Evolutionary conservation across 2,888 invertebrate genomes (phyloP).

Genomic region (Oscheius sp.): DNA sequence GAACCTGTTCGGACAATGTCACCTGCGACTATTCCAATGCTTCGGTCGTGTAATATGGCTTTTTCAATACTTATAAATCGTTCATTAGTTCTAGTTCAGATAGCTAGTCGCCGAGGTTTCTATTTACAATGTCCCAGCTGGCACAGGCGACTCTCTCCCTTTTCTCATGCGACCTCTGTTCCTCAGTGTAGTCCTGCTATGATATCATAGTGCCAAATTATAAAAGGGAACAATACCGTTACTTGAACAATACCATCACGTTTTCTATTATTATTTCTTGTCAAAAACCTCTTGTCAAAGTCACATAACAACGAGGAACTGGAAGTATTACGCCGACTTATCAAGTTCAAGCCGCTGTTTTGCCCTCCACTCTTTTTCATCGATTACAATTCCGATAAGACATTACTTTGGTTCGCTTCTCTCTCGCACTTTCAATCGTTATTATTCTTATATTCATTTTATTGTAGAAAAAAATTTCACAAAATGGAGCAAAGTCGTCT

Average conservation of each 20-base stretch:
- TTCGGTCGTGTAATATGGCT: not conserved
- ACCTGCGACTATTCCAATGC: constrained; percentile 13
- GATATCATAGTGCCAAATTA: too few species aligned
- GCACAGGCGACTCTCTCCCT: not conserved
- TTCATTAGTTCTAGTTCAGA: not conserved
- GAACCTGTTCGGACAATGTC: constrained; percentile 20
- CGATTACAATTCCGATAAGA: too few species aligned
- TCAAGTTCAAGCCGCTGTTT: not conserved
- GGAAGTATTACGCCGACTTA: too few species aligned
- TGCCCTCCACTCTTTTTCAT: too few species aligned
- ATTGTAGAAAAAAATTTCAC: not conserved
- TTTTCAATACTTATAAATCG: not conserved
- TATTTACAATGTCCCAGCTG: not conserved
- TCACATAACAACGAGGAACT: too few species aligned
- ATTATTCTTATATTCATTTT: not conserved
- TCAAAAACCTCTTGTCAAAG: too few species aligned
- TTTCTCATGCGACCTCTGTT: not conserved
- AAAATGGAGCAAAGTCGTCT: constrained; percentile 21
- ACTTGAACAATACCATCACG: too few species aligned
- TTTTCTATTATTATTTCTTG: too few species aligned
- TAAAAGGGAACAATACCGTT: too few species aligned
- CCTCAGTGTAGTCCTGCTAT: too few species aligned
- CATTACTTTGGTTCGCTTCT: not conserved
- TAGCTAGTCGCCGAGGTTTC: not conserved
- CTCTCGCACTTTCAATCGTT: not conserved